These are phyloP conservation scores for Nudaria mundana DNA, from an alignment of 2,888 invertebrate genomes.

Conservation along the genomic window DNA sequence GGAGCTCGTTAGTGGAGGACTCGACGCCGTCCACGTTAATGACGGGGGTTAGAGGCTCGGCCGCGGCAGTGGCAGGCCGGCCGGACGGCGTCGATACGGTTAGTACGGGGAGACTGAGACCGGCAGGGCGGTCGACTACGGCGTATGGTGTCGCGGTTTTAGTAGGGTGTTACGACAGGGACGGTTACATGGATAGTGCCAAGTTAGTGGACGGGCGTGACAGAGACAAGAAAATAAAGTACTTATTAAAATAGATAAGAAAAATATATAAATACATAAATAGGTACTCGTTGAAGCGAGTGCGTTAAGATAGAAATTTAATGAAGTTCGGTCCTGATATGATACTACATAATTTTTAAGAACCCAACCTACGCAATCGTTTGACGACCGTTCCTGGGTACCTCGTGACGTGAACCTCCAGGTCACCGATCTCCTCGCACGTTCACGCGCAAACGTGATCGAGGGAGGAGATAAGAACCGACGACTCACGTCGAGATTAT, in stretches of 20 bases:
- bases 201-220: constrained; percentile 57
- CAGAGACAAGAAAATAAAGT: constrained; percentile 53
- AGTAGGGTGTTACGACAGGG: constrained; percentile 33
- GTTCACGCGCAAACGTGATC: constrained; percentile 49
- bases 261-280: constrained; percentile 41
- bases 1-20: constrained; percentile 86
- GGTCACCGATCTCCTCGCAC: constrained; percentile 42
- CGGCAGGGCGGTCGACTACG: constrained; percentile 19
- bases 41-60: constrained; percentile 54
- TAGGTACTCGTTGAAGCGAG: constrained; percentile 51
- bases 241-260: constrained; percentile 44
- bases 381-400: constrained; percentile 51
- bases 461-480: constrained; percentile 43
- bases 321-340: constrained; percentile 37
- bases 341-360: constrained; percentile 34
- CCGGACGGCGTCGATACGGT: constrained; percentile 42
- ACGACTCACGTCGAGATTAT: constrained; percentile 31
- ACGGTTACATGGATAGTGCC: constrained; percentile 53
- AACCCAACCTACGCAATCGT: constrained; percentile 38
- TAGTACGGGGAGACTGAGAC: constrained; percentile 33
- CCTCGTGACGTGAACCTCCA: constrained; percentile 35
- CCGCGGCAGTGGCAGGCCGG: constrained; percentile 43
- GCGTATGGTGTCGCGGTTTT: constrained; percentile 21
- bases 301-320: constrained; percentile 27
- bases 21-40: constrained; percentile 71